Percentiles rank a stretch among this genome's conserved stretches.
Conservation (phyloP, 2,797 vertebrate species). For the Pogonophryne albipinna region DNA sequence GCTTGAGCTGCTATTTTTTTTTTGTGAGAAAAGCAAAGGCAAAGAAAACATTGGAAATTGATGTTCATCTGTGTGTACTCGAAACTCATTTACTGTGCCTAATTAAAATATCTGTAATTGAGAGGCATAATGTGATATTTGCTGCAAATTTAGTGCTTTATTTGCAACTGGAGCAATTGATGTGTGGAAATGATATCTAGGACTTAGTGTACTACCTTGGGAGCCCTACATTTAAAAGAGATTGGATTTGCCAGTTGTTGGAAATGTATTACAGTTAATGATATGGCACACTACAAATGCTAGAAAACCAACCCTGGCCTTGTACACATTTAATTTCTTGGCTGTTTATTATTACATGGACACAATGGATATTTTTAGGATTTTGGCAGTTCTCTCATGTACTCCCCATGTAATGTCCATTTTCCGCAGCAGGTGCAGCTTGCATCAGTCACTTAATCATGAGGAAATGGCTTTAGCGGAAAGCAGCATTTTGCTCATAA, state of each 20-base stretch:
- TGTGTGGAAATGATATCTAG: constrained; percentile 42
- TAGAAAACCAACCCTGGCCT: constrained; percentile 9
- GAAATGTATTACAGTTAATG: constrained; percentile 38
- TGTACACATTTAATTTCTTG: not conserved
- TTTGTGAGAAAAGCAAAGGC: not conserved
- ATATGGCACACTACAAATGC: constrained; percentile 27
- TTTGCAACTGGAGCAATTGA: constrained; percentile 62
- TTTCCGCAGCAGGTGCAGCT: constrained; percentile 6
- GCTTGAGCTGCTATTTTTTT: constrained; percentile 16
- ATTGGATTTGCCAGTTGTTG: constrained; percentile 25
- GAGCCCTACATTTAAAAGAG: constrained; percentile 37
- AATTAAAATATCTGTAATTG: constrained; percentile 66
- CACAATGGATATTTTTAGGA: constrained; percentile 23
- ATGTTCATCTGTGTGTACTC: constrained; percentile 36
- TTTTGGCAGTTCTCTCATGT: not conserved
- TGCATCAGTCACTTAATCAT: constrained; percentile 12
- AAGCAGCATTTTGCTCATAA: constrained; percentile 18
- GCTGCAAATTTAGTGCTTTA: constrained; percentile 46
- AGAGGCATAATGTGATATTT: constrained; percentile 54
- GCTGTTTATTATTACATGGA: not conserved
- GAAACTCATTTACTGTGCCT: constrained; percentile 43
- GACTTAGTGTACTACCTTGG: constrained; percentile 49
- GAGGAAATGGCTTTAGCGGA: constrained; percentile 9
- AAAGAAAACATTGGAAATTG: constrained; percentile 19
- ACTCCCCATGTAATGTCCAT: not conserved